A percentile compares a stretch with the other conserved stretches of the same genome.
Evolutionary conservation across 1,140 invertebrate genomes (phyloP).

Genomic region (Drosophila kohkoa): DNA sequence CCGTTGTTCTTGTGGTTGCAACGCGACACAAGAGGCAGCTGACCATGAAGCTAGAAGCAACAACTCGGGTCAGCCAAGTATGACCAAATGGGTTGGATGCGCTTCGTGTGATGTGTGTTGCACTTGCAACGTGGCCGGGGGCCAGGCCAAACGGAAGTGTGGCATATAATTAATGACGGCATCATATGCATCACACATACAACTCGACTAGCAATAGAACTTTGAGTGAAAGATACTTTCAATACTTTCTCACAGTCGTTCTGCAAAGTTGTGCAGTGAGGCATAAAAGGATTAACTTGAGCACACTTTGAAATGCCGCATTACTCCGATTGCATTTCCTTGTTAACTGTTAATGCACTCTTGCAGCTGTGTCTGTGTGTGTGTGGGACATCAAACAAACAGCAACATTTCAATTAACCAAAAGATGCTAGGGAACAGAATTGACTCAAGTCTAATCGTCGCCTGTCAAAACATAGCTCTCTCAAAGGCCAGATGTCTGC

Average conservation of each 20-base stretch:
- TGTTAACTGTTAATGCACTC: slow-evolving; percentile 61
- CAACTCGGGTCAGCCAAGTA: slow-evolving; percentile 45
- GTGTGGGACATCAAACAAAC: slow-evolving; percentile 58
- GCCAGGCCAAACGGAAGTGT: slow-evolving; percentile 40
- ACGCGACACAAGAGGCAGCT: slow-evolving; percentile 37
- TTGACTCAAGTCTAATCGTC: slow-evolving; percentile 63
- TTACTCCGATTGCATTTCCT: slow-evolving; percentile 27
- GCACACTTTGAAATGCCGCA: slow-evolving; percentile 35
- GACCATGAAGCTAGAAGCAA: slow-evolving; percentile 53
- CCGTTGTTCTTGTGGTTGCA: slow-evolving; percentile 20
- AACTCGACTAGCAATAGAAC: neutral
- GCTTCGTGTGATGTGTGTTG: slow-evolving; percentile 13
- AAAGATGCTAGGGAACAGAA: slow-evolving; percentile 23
- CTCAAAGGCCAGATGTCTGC: slow-evolving; percentile 11
- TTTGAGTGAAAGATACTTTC: slow-evolving; percentile 13
- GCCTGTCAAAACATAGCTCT: slow-evolving; percentile 78
- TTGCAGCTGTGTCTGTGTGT: slow-evolving; percentile 46
- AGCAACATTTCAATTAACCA: slow-evolving; percentile 78
- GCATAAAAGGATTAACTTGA: slow-evolving; percentile 74
- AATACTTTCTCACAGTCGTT: slow-evolving; percentile 56
- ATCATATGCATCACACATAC: slow-evolving; percentile 39
- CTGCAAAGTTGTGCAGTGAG: slow-evolving; percentile 42
- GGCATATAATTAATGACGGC: slow-evolving; percentile 50
- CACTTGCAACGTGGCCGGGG: slow-evolving; percentile 8
- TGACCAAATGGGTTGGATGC: slow-evolving; percentile 52